Evolutionary conservation across 2,113 vertebrate species (phyloP), one percentile per base, ranked within the genome.

Genomic region (Craseonycteris thonglongyai): DNA sequence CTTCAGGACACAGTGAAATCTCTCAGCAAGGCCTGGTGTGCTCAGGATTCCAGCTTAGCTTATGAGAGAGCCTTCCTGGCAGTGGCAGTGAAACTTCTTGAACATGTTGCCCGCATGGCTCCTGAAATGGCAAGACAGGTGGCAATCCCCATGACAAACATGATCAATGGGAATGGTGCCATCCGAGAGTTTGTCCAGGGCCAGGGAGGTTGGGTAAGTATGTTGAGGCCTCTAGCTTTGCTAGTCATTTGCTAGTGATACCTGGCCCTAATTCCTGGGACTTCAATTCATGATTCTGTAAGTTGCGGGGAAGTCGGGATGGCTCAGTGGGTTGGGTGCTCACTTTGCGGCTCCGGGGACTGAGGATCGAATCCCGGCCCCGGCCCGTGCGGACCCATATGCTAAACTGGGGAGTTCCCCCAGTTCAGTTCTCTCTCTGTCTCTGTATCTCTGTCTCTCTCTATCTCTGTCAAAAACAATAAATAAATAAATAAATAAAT

Each of bases 171-270:
- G 47, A 95, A 97, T 35, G 5, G 3, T 33, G 90, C 7, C 87
- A 56, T 98, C 75, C 97, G 90, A 54, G 86, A 19, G 22, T 98
- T 97, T 63, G 96, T 98, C 21, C 87, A 97, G 94, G 9, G 26
- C 21, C n/a, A 28, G 0, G 98, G 98, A 2, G 98, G 98, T 54
- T 98, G 97, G 98, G 98, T 98, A 84, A 97, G 98, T 97, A 16
- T 28, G 30, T 14, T 6, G 56, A 66, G 71, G 49, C 16, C 9
- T 35, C 1, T 40, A 45, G n/a, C 30, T 95, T 91, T 87, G 80
- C 61, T 74, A 24, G 49, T 30, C 15, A 69, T 84, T 83, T 93
- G 47, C 15, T 45, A 7, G 18, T 76, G 61, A 76, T 80, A 76
- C 42, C 33, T 42, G 3, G 3, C 16, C 71, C 26, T 72, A 56